phyloP scores from a whole-genome alignment of 2,888 invertebrate genomes.

The Apantesis nais region DNA sequence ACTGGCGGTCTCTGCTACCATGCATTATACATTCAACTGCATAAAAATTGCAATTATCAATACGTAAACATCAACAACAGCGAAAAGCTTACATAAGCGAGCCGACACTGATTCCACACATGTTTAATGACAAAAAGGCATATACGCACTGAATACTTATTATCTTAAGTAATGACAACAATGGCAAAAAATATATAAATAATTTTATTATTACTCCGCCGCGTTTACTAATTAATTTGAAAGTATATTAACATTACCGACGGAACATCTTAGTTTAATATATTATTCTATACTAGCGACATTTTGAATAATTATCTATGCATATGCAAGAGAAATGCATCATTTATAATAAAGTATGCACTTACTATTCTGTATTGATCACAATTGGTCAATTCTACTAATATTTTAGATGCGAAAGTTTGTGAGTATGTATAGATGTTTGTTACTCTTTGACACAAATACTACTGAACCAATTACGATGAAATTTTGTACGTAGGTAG shows the following conservation, averaged over 20 bases:
- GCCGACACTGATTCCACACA: constrained; percentile 22
- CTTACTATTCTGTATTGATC: neutral
- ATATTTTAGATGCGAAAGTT: too few species aligned
- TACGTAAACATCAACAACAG: constrained; percentile 56
- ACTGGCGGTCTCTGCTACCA: constrained; percentile 56
- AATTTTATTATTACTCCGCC: constrained; percentile 6
- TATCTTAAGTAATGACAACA: neutral
- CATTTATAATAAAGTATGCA: constrained; percentile 3
- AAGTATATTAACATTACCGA: constrained; percentile 15
- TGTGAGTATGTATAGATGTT: too few species aligned
- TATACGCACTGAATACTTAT: neutral
- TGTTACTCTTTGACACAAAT: too few species aligned
- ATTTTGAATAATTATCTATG: constrained; percentile 13
- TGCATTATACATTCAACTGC: constrained; percentile 69
- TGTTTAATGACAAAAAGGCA: constrained; percentile 17
- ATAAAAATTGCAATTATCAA: constrained; percentile 67
- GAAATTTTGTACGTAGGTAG: too few species aligned
- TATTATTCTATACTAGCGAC: constrained; percentile 7
- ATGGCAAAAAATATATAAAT: neutral
- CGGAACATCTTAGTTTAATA: constrained; percentile 3
- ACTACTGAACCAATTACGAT: too few species aligned
- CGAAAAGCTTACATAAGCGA: constrained; percentile 35
- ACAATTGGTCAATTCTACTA: constrained; percentile 5
- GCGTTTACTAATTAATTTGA: constrained; percentile 12
- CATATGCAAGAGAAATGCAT: constrained; percentile 10